A percentile compares a stretch with the other conserved stretches of the same genome.
Evolutionary conservation across 1,140 invertebrate species (phyloP).

Genomic region (Pogonomyrmex californicus): DNA sequence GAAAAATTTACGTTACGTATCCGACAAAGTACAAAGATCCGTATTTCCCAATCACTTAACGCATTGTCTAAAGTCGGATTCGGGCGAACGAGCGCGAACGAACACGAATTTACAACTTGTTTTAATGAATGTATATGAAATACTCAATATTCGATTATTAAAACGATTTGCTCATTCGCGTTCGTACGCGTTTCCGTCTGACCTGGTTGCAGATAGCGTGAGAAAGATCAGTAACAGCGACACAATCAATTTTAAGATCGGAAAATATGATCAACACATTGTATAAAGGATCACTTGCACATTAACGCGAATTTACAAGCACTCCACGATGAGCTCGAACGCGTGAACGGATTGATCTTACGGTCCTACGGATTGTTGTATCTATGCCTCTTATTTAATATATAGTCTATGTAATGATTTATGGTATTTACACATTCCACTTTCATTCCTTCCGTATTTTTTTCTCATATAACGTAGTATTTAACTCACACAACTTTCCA

Average conservation of each 20-base stretch:
- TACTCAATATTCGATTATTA: not conserved
- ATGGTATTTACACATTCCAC: not conserved
- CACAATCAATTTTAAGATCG: slow-evolving; percentile 21
- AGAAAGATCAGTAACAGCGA: slow-evolving; percentile 7
- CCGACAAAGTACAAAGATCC: slow-evolving; percentile 54
- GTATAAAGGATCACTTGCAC: slow-evolving; percentile 59
- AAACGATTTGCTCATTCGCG: not conserved
- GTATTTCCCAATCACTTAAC: slow-evolving; percentile 33
- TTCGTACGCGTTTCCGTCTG: not conserved
- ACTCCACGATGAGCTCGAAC: slow-evolving; percentile 16
- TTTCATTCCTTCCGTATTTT: not conserved
- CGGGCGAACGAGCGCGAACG: not conserved
- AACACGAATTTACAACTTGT: not conserved
- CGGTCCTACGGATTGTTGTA: slow-evolving; percentile 7
- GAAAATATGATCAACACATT: slow-evolving; percentile 15
- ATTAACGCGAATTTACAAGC: slow-evolving; percentile 58
- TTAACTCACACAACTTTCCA: slow-evolving; percentile 16
- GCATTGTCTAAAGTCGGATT: not conserved
- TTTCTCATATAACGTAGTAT: not conserved
- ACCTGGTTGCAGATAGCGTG: not conserved
- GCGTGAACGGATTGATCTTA: slow-evolving; percentile 54
- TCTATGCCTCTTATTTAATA: slow-evolving; percentile 10
- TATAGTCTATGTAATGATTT: not conserved
- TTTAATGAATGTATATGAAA: not conserved
- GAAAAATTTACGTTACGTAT: slow-evolving; percentile 38